Base-by-base conservation (phyloP, 1,140 invertebrate species). In the Caenorhabditis tropicalis region DNA sequence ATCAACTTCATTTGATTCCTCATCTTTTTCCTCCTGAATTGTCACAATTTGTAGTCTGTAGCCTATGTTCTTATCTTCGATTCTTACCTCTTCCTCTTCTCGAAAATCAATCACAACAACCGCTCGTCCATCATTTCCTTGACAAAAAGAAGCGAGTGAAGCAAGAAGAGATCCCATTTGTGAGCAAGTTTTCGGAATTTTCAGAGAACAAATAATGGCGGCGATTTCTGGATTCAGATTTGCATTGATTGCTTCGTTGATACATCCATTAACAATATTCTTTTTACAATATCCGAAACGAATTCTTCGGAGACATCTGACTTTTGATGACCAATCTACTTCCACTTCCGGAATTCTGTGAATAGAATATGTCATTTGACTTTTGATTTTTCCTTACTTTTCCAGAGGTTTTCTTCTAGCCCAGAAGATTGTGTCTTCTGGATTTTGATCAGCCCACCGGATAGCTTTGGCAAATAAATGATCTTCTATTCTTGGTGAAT, bases 401-500 rank as follows among this genome's bases (percentile, higher is more conserved):
- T 74, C 65, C 9, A 74, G n/a, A n/a, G 65, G 36, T 43, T 74
- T 46, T 10, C 21, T 9, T n/a, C 65, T 46, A 10, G 65, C 65
- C 65, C 65, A 74, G 24, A 74, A 74, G 43, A 74, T 43, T 4
- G n/a, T 43, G 15, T 74, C 65, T 19, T 74, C 36, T 24, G 65
- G 36, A 43, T 74, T 74, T 43, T 74, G 65, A 24, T 74, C 65
- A 21, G 65, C 65, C 65, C 65, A 74, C 9, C 65, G 65, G 24
- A 74, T 74, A 7, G 65, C 65, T 43, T 74, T 74, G n/a, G 65
- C 65, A 24, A 74, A 74, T 21, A 74, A 21, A 24, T 74, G 65
- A 74, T 74, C 36, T 4, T 74, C 65, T n/a, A 74, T 74, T 74
- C 33, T 74, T 2, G 65, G 65, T 12, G 65, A 74, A 46, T 46